Conservation (phyloP, 2,797 vertebrate species). For the Otus scops region DNA sequence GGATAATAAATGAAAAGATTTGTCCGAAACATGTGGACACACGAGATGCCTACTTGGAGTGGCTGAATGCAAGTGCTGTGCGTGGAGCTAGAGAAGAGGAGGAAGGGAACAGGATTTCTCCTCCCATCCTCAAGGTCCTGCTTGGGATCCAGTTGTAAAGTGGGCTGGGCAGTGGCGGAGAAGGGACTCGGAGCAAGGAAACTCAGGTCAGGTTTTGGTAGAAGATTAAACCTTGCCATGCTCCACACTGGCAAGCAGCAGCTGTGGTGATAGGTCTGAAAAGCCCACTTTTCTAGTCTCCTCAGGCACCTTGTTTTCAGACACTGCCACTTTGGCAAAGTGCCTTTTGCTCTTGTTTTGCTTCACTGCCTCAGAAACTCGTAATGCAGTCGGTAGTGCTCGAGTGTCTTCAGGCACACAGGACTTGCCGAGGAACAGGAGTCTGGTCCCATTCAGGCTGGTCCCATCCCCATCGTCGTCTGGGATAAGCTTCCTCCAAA, state of each 20-base stretch:
- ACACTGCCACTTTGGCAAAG: neutral
- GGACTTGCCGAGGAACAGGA: neutral
- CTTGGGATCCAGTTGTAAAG: neutral
- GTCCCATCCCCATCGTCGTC: neutral
- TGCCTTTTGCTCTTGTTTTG: neutral
- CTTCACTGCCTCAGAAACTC: neutral
- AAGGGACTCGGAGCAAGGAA: neutral
- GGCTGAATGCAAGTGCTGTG: neutral
- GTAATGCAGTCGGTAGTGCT: neutral
- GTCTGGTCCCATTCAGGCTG: neutral
- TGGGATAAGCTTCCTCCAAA: neutral
- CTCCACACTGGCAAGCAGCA: neutral
- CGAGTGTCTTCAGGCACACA: neutral
- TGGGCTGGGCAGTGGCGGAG: neutral
- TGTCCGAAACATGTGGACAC: neutral
- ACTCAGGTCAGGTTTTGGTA: neutral
- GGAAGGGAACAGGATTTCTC: neutral
- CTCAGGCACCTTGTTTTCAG: neutral
- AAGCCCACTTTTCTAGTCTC: neutral
- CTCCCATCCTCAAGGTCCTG: neutral
- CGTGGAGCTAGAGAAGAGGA: neutral
- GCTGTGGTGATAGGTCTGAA: neutral
- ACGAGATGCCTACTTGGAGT: neutral
- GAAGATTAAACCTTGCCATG: rapidly evolving
- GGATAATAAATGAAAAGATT: neutral